Percentiles rank a stretch among this genome's conserved stretches.
These are phyloP conservation scores for Brachionus calyciflorus DNA, from an alignment of 1,140 invertebrate genomes.

Conservation along the genomic window DNA sequence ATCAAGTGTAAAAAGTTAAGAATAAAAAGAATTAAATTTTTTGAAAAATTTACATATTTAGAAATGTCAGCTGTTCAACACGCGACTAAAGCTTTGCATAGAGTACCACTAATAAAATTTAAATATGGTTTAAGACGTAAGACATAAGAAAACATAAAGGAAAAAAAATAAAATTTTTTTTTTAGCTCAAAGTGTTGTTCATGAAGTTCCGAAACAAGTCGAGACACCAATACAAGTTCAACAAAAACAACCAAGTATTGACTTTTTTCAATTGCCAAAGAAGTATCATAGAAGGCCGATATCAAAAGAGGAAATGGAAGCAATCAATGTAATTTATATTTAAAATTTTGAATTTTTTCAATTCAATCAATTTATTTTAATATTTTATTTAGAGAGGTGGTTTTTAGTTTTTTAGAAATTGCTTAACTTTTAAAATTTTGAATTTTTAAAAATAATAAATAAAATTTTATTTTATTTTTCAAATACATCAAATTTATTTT, in stretches of 20 bases:
- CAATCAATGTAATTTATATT: constrained; percentile 15
- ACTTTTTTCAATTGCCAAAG: constrained; percentile 39
- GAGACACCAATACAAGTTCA: neutral
- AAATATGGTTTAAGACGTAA: neutral
- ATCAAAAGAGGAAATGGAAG: neutral
- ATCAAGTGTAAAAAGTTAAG: neutral
- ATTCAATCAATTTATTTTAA: neutral
- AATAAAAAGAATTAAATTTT: neutral
- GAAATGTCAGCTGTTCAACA: neutral
- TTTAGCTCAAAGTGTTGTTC: neutral
- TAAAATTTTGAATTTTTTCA: neutral
- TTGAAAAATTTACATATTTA: neutral
- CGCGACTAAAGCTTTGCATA: neutral
- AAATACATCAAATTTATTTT: too few relatives aligned
- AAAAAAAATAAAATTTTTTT: neutral
- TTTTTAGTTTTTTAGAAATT: too few relatives aligned
- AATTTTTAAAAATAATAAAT: too few relatives aligned
- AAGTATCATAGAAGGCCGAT: neutral
- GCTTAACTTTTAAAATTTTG: too few relatives aligned
- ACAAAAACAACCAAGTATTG: neutral
- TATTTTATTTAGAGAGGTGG: constrained; percentile 1
- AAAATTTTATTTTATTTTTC: too few relatives aligned
- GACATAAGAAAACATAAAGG: neutral
- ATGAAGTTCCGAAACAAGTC: neutral
- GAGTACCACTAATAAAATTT: neutral